These are phyloP conservation scores for Oryzias dopingdopingensis DNA, from an alignment of 2,797 vertebrate genomes.

Conservation along the genomic window DNA sequence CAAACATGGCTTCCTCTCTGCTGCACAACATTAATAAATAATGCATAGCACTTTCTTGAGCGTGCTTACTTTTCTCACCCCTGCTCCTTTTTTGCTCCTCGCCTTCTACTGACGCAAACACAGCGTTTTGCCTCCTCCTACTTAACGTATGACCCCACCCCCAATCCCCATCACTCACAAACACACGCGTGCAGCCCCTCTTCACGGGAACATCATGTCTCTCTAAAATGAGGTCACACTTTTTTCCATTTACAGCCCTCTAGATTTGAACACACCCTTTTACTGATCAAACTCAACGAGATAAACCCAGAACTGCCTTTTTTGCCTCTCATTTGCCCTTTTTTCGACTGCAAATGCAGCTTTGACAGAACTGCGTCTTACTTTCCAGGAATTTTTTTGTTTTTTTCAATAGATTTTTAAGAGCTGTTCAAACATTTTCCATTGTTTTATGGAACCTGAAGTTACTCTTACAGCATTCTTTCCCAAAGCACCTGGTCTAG, in stretches of 20 bases:
- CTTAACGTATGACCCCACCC: conserved; percentile 36
- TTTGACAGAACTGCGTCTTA: conserved; percentile 14
- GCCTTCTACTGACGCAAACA: conserved; percentile 33
- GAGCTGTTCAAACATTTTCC: conserved; percentile 7
- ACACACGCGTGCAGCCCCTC: conserved; percentile 35
- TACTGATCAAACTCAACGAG: conserved; percentile 30
- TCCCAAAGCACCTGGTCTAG: not conserved
- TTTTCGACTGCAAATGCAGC: not conserved
- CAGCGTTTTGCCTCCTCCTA: conserved; percentile 31
- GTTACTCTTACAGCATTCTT: not conserved
- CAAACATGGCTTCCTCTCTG: conserved; percentile 10
- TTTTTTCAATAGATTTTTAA: conserved; percentile 23
- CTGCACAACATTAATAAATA: conserved; percentile 29
- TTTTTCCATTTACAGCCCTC: conserved; percentile 62
- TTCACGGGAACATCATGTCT: conserved; percentile 67
- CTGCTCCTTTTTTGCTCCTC: conserved; percentile 23
- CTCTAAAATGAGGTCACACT: conserved; percentile 58
- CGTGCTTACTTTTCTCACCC: conserved; percentile 30
- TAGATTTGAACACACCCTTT: conserved; percentile 72
- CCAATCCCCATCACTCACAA: not conserved
- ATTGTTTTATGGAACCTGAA: not conserved
- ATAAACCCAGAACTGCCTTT: not conserved
- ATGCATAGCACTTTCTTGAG: conserved; percentile 29
- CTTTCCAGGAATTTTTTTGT: conserved; percentile 28
- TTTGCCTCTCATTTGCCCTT: not conserved